These are phyloP conservation scores for Lepidurus packardi DNA, from an alignment of 1,140 invertebrate species.

Conservation along the genomic window DNA sequence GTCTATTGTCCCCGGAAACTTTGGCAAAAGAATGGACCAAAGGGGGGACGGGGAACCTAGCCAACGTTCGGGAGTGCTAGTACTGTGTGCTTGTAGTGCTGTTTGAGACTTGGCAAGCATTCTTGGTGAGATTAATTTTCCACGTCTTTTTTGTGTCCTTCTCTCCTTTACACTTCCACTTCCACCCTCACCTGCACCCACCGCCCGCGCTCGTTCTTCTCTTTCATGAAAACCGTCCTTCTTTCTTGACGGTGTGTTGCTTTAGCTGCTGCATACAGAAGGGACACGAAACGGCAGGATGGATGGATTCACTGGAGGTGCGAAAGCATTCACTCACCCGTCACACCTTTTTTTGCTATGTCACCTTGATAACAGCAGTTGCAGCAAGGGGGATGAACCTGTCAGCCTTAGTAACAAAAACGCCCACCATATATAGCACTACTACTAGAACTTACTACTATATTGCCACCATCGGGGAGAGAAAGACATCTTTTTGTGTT, in stretches of 20 bases:
- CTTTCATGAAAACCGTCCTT: not conserved
- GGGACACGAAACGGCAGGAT: not conserved
- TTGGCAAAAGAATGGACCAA: constrained; percentile 12
- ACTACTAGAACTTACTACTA: not conserved
- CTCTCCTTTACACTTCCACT: not conserved
- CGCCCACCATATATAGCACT: not conserved
- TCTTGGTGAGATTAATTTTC: constrained; percentile 16
- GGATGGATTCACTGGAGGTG: constrained; percentile 8
- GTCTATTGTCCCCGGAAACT: constrained; percentile 15
- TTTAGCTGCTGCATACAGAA: not conserved
- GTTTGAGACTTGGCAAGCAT: constrained; percentile 11
- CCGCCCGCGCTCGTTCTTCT: not conserved
- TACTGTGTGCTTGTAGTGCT: too few relatives aligned
- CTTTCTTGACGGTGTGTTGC: constrained; percentile 6
- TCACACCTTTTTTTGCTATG: constrained; percentile 19
- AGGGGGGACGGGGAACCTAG: not conserved
- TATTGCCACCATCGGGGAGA: not conserved
- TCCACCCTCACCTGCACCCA: not conserved
- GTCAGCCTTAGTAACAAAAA: not conserved
- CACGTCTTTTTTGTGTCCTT: not conserved
- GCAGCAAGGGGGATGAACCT: not conserved
- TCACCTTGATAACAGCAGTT: constrained; percentile 9
- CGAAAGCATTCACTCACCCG: constrained; percentile 10
- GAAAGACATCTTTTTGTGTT: not conserved
- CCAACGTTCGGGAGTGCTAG: constrained; percentile 6